Conservation (phyloP, 1,140 invertebrate genomes). For the Reticulitermes speratus region DNA sequence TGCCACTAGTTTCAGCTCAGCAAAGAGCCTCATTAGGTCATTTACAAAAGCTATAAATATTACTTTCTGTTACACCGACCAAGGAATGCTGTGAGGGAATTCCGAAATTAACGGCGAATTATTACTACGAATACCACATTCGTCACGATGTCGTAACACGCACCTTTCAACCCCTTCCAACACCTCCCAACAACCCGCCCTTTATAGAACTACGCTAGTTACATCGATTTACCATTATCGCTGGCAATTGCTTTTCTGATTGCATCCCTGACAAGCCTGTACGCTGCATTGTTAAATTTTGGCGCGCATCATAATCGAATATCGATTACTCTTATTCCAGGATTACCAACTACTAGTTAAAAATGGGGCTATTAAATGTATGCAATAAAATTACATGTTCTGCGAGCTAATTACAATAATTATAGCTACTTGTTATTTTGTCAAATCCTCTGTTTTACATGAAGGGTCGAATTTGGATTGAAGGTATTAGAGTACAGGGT, state of each 20-base stretch:
- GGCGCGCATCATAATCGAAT: background rate
- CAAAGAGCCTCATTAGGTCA: no score
- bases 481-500: no score
- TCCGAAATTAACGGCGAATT: background rate
- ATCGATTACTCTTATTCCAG: background rate
- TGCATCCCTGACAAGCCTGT: background rate
- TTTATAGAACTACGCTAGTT: background rate
- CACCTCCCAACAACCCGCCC: background rate
- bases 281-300: background rate
- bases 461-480: no score
- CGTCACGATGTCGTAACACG: background rate
- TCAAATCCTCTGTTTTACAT: no score
- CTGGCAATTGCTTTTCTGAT: background rate
- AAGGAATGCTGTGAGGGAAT: background rate
- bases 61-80: background rate
- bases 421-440: no score
- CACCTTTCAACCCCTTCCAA: background rate
- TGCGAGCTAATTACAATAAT: no score
- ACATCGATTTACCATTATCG: background rate
- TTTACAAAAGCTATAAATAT: no score
- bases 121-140: background rate
- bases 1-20: no score
- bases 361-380: background rate
- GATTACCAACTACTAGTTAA: background rate
- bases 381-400: background rate